Evolutionary conservation across 1,140 invertebrate species (phyloP), one percentile per base, ranked within the genome.

Genomic region (Lordiphosa collinella): DNA sequence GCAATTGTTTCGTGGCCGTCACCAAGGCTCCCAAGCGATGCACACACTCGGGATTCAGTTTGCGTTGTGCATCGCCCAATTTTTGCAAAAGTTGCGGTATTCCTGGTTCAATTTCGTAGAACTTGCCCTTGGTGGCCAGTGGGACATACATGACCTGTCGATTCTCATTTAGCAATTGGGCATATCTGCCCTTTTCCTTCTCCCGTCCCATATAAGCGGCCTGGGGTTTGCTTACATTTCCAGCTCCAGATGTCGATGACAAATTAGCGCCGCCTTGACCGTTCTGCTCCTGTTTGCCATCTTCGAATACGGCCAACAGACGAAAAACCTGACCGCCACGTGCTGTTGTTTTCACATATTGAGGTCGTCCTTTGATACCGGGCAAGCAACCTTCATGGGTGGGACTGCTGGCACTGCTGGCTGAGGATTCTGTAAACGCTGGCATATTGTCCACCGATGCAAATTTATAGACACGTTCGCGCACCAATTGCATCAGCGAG

Each of bases 11-110:
- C 4, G 79, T 52, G 9, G 76, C 75, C 0, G 71, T 53, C 31
- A 89, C 66, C 34, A 88, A 43, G 2, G 69, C 69, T 1, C 80
- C 84, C 41, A 89, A 58, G 4, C 88, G 68, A 79, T 89, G 78
- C 16, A 89, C 88, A 68, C 88, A 89, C 56, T 89, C 88, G n/a
- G 88, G 68, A 82, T 89, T 89, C 6, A 88, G 43, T 46, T 89
- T 87, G 14, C 76, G 79, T 31, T 86, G 64, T 4, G 61, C 40
- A 25, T 86, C 72, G 10, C 70, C 59, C 5, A 62, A 32, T 37
- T 87, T 89, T 48, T 89, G 88, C n/a, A 88, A 52, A 11, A 88
- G 49, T 37, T 88, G 86, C 12, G 88, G 88, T 49, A 88, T 78
- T 4, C 87, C 86, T 8, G 68, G 86, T 38, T 89, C 88, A 12